Evolutionary conservation across 1,140 invertebrate species (phyloP), one percentile per base, ranked within the genome.

Genomic region (Megathymus violae): DNA sequence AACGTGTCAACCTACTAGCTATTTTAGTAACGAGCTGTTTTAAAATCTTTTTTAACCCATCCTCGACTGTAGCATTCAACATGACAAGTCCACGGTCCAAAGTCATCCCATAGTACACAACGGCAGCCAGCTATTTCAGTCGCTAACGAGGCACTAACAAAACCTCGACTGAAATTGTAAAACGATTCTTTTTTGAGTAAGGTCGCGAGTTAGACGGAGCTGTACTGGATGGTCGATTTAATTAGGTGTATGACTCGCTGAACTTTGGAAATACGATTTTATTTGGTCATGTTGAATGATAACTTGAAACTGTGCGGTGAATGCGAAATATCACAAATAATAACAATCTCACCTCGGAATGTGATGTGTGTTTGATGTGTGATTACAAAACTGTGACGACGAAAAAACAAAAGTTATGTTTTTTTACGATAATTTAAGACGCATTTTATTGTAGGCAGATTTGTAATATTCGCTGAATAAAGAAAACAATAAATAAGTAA

Each of bases 81-180:
- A 5, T 16, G 7, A 22, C 14, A 17, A 43, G 10, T 31, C 7
- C 51, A 36, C 7, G 50, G 36, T 25, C 25, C 27, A 34, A 50
- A 10, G 31, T 38, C 25, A 38, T 36, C 15, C 3, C 16, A 11
- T 17, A 14, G 9, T 31, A n/a, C n/a, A n/a, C 14, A 31, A 1
- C 7, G 14, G 11, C 27, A 7, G 48, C 44, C n/a, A 27, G 27
- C 48, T 17, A 58, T 43, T 56, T 17, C 22, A 31, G 22, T 31
- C 16, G 52, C 22, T 58, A 58, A 58, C 52, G 52, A 58, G 52
- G 14, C 52, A 7, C 52, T 44, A 58, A 58, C 52, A 58, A 36
- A 44, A 44, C 40, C 22, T 14, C 14, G 15, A 46, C 38, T 43
- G 38, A 44, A 44, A 58, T 58, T 34, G 40, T 44, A 11, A 44